Conservation (phyloP, 2,113 vertebrate genomes). For the Gavia stellata region DNA sequence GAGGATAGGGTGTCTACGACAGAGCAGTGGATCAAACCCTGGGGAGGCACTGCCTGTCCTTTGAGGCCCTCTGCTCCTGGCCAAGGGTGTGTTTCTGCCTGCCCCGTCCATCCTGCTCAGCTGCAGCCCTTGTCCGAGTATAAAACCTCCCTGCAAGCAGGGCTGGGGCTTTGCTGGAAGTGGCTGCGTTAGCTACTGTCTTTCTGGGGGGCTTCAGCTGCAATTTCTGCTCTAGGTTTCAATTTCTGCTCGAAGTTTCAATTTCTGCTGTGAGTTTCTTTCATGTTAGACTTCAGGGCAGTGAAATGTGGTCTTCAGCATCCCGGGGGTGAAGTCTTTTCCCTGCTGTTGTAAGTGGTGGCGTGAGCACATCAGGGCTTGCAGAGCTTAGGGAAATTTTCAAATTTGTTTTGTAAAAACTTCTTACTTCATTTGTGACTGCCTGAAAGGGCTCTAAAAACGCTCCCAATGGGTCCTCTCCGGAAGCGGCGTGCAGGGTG, state of each 20-base stretch:
- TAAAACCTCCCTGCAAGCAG: not conserved
- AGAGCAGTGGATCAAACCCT: not conserved
- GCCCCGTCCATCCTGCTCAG: not conserved
- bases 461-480: fast-evolving
- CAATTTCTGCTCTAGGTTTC: not conserved
- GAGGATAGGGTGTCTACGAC: not conserved
- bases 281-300: not conserved
- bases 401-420: not conserved
- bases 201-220: not conserved
- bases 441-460: not conserved
- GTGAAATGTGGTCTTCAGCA: not conserved
- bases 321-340: not conserved
- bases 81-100: not conserved
- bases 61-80: not conserved
- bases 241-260: not conserved
- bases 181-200: not conserved
- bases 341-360: fast-evolving
- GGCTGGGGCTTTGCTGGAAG: not conserved
- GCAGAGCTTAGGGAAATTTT: not conserved
- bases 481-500: not conserved
- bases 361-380: not conserved
- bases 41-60: not conserved
- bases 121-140: not conserved
- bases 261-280: not conserved
- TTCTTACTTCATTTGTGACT: not conserved